Conservation (phyloP, 2,888 invertebrate genomes). For the Trypoxylon attenuatum region DNA sequence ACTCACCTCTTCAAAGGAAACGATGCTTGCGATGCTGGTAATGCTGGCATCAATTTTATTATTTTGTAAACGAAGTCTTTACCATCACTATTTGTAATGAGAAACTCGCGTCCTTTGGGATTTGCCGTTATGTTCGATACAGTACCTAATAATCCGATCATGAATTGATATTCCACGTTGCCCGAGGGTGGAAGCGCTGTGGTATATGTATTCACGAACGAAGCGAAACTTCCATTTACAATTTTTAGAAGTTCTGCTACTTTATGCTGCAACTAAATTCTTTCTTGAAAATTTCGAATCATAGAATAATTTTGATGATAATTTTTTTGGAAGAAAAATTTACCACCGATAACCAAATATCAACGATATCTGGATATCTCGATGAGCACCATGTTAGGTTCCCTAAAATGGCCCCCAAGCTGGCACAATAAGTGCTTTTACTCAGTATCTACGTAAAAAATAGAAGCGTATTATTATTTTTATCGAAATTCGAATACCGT, state of each 20-base stretch:
- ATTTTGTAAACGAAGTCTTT: conserved; percentile 66
- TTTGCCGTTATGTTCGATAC: conserved; percentile 71
- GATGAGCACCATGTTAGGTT: conserved; percentile 73
- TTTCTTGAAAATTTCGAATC: background rate
- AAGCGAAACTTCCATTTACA: conserved; percentile 67
- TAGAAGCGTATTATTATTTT: background rate
- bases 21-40: conserved; percentile 65
- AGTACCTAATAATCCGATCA: conserved; percentile 70
- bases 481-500: background rate
- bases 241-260: conserved; percentile 69
- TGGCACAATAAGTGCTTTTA: conserved; percentile 71
- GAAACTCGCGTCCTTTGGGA: conserved; percentile 69
- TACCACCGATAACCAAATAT: conserved; percentile 67
- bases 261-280: conserved; percentile 61
- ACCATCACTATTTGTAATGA: conserved; percentile 67
- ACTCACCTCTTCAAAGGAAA: conserved; percentile 63
- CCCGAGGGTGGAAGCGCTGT: conserved; percentile 62
- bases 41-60: conserved; percentile 59
- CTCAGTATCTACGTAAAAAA: conserved; percentile 41
- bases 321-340: conserved; percentile 2
- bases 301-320: background rate
- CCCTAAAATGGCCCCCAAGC: conserved; percentile 70
- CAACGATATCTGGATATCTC: conserved; percentile 63
- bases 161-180: conserved; percentile 70
- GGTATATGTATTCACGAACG: conserved; percentile 70